phyloP scores from a whole-genome alignment of 92 coral and sea anemone genomes.

The Porites lobata region DNA sequence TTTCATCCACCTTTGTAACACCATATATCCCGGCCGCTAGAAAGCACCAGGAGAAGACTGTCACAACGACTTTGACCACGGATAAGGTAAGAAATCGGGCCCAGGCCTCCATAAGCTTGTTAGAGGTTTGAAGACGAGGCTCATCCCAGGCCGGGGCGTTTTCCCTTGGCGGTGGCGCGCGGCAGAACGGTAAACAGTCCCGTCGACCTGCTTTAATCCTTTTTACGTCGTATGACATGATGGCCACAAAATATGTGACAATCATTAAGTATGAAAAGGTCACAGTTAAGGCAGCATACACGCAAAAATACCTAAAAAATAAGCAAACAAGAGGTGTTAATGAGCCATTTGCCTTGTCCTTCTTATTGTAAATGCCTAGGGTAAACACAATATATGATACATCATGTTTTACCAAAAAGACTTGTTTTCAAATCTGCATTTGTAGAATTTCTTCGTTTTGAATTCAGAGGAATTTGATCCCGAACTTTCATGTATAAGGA shows the following conservation, averaged over 20 bases:
- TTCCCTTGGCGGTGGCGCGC: constrained; percentile 48
- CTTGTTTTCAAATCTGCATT: too few relatives aligned
- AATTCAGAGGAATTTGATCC: too few relatives aligned
- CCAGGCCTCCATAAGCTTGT: constrained; percentile 67
- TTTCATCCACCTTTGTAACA: constrained; percentile 73
- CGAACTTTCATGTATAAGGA: too few relatives aligned
- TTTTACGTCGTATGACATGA: constrained; percentile 74
- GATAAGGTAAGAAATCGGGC: constrained; percentile 63
- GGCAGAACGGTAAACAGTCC: constrained; percentile 77
- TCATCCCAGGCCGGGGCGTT: constrained; percentile 67
- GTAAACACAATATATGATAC: too few relatives aligned
- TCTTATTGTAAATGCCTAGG: too few relatives aligned
- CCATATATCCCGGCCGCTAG: constrained; percentile 83
- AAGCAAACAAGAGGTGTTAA: neutral
- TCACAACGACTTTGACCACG: constrained; percentile 49
- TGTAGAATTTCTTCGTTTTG: too few relatives aligned
- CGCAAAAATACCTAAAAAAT: constrained; percentile 71
- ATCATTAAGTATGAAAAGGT: constrained; percentile 81
- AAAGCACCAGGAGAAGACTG: constrained; percentile 60
- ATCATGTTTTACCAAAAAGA: too few relatives aligned
- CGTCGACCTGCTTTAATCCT: constrained; percentile 84
- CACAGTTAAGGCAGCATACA: constrained; percentile 82
- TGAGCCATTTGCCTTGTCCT: too few relatives aligned
- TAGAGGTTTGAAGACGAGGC: constrained; percentile 60
- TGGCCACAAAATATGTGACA: constrained; percentile 81